Base-by-base conservation (phyloP, 2,113 vertebrate species). In the Psilopogon haemacephalus region DNA sequence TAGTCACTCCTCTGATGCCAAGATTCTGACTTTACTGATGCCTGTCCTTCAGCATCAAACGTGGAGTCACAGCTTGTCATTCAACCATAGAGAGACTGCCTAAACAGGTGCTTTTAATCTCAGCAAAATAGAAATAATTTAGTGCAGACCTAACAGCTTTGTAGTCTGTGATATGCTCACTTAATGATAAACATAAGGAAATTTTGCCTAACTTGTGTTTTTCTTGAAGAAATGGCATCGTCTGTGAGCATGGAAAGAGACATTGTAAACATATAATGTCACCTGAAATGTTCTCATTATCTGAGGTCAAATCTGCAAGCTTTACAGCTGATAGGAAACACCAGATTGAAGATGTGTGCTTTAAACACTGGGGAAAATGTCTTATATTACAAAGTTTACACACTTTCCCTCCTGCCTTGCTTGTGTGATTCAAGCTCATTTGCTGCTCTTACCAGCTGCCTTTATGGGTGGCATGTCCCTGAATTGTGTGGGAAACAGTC, bases 401-500 rank as follows among this genome's bases (percentile, higher is more conserved):
- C 46, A 64, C n/a, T 20, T 77, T 81, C 48, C 56, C 26, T 86
- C 38, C 69, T 18, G 3, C 35, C 30, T 91, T 78, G 72, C 86
- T 68, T 95, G 76, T 71, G 58, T 96, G 72, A 91, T 94, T 95
- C 90, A 95, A 60, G 48, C 75, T 81, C 17, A 4, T 73, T 86
- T 72, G 48, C 77, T 84, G 55, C 59, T 91, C 82, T 64, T 87
- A 87, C 71, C 24, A 72, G 19, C 58, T 82, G 90, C 56, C 95
- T 95, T 80, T 77, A 90, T 93, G 95, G 92, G 95, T 94, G 92
- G 88, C 83, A 84, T 77, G 67, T 85, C 40, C 79, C 35, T 60
- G 60, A 42, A 44, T 4, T 35, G 4, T 77, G 73, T 94, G 86
- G 90, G 83, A 96, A 88, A 84, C 0, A 2, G 54, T 87, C 92